These are phyloP conservation scores for Macropodus opercularis DNA, from an alignment of 2,797 vertebrate species.

Conservation along the genomic window DNA sequence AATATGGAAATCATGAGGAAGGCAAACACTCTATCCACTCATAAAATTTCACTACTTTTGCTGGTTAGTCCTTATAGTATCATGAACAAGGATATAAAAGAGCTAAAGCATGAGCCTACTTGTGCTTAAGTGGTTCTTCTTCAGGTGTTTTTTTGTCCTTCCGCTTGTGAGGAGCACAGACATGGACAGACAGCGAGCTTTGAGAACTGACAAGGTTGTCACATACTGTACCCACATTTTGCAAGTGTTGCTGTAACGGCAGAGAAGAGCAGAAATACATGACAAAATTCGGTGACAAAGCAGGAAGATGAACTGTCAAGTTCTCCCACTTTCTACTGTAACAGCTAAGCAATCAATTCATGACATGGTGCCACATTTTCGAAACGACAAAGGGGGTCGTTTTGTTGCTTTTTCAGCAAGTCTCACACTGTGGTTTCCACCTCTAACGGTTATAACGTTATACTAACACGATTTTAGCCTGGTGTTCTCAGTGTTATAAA, in stretches of 20 bases:
- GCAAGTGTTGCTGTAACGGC: conserved; percentile 13
- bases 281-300: conserved; percentile 20
- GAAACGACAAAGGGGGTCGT: not conserved
- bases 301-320: conserved; percentile 23
- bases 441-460: conserved; percentile 1
- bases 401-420: conserved; percentile 20
- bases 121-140: not conserved
- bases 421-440: conserved; percentile 16
- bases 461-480: no score
- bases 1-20: conserved; percentile 35
- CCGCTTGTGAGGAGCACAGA: not conserved
- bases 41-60: conserved; percentile 5
- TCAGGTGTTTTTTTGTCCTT: conserved; percentile 2
- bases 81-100: not conserved
- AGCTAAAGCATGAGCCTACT: not conserved
- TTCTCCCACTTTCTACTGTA: not conserved
- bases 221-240: not conserved
- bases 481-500: no score
- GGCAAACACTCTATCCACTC: conserved; percentile 15
- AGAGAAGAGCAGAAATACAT: conserved; percentile 29
- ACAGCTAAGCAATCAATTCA: conserved; percentile 8
- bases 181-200: not conserved
- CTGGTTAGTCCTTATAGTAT: not conserved
- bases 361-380: conserved; percentile 9
- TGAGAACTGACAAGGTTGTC: conserved; percentile 19